Percentiles rank a stretch among this genome's conserved stretches.
Evolutionary conservation across 2,797 vertebrate genomes (phyloP).

Genomic region (Champsocephalus esox): DNA sequence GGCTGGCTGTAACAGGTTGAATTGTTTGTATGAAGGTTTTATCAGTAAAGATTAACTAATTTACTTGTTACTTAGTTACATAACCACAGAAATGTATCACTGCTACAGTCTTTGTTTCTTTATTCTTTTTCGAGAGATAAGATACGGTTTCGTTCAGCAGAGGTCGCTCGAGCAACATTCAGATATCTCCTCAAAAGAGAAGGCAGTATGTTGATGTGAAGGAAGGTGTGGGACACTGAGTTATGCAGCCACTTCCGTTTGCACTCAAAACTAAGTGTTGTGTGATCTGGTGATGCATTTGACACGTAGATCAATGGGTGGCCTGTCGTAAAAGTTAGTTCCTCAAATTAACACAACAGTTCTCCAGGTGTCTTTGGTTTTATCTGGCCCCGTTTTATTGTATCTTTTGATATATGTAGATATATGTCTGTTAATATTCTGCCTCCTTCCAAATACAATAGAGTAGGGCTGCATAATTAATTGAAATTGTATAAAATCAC

Average conservation of each 20-base stretch:
- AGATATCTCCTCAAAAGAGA: not conserved
- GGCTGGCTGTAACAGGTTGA: constrained; percentile 15
- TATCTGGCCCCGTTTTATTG: not conserved
- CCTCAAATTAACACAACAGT: not conserved
- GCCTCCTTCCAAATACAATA: not conserved
- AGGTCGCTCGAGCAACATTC: constrained; percentile 59
- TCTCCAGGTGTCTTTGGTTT: not conserved
- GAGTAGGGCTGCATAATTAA: too few relatives aligned
- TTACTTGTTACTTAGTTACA: not conserved
- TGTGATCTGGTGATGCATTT: not conserved
- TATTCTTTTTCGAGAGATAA: constrained; percentile 1
- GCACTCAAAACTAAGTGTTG: not conserved
- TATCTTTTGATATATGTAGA: not conserved
- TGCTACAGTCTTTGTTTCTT: constrained; percentile 35
- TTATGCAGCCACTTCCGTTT: constrained; percentile 15
- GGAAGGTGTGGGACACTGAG: constrained; percentile 21
- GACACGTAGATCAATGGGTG: too few relatives aligned
- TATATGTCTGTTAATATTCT: not conserved
- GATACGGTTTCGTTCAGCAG: constrained; percentile 48
- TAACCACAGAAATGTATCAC: not conserved
- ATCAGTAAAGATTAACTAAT: not conserved
- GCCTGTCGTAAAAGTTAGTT: not conserved
- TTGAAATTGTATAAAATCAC: too few relatives aligned
- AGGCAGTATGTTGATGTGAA: not conserved
- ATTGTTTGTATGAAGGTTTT: not conserved